A percentile compares a stretch with the other conserved stretches of the same genome.
phyloP scores from a whole-genome alignment of 2,888 invertebrate genomes.

The Corythucha ciliata region DNA sequence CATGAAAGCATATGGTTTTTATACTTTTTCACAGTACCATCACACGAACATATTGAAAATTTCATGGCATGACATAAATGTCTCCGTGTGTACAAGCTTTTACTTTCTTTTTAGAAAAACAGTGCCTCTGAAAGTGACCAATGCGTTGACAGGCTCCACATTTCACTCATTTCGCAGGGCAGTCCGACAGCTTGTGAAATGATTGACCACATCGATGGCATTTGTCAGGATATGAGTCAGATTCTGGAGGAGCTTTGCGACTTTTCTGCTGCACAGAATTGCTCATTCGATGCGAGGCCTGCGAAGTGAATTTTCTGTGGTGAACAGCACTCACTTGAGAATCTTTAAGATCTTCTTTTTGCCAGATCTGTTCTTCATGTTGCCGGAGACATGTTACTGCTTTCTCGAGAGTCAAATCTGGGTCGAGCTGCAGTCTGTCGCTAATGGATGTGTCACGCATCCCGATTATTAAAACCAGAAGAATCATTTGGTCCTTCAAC shows the following conservation, averaged over 20 bases:
- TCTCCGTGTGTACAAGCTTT: no score
- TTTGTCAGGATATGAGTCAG: background rate
- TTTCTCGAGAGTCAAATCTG: background rate
- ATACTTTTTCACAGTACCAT: no score
- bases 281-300: background rate
- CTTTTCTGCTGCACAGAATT: no score
- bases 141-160: conserved; percentile 2
- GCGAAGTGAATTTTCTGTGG: background rate
- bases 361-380: background rate
- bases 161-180: conserved; percentile 5
- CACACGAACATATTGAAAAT: no score
- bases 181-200: background rate
- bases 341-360: conserved; percentile 1
- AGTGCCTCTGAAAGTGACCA: no score
- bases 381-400: background rate
- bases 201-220: conserved; percentile 3
- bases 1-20: no score
- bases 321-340: no score
- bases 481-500: conserved; percentile 3
- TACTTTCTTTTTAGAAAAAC: no score
- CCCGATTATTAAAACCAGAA: conserved; percentile 6
- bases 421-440: conserved; percentile 3
- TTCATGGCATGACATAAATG: no score
- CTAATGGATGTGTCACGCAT: background rate
- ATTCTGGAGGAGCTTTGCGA: no score